Conservation (phyloP, 2,888 invertebrate genomes). For the Acleris cristana region DNA sequence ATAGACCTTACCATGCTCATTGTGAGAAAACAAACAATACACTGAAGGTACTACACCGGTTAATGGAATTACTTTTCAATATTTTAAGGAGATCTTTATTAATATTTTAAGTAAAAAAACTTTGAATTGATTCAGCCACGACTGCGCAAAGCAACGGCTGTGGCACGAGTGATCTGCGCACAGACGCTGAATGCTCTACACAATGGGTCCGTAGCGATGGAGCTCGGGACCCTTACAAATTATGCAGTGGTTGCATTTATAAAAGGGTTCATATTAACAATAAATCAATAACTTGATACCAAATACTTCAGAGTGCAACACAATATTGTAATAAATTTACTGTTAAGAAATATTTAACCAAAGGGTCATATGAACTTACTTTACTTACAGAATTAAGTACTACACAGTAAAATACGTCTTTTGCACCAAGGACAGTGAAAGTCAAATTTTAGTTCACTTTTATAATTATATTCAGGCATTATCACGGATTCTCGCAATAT, state of each 20-base stretch:
- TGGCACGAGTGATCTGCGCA: conserved; percentile 68
- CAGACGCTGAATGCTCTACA: conserved; percentile 61
- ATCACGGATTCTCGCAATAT: not conserved
- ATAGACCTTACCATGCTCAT: conserved; percentile 80
- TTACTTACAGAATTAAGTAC: not conserved
- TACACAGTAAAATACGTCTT: not conserved
- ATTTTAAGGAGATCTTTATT: conserved; percentile 60
- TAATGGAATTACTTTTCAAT: conserved; percentile 66
- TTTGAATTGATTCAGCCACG: conserved; percentile 62
- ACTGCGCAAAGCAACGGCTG: conserved; percentile 67
- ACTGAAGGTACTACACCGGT: conserved; percentile 58
- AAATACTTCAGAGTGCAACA: not conserved
- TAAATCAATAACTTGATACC: conserved; percentile 64
- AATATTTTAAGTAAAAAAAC: conserved; percentile 56
- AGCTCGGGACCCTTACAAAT: conserved; percentile 58
- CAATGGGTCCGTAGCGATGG: conserved; percentile 70
- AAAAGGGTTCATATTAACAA: conserved; percentile 67
- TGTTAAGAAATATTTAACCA: too few species aligned
- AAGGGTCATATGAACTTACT: too few species aligned
- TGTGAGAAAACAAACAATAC: conserved; percentile 74
- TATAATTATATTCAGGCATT: conserved; percentile 1
- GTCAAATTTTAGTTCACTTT: conserved; percentile 1
- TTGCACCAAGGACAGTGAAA: conserved; percentile 23
- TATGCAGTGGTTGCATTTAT: conserved; percentile 57
- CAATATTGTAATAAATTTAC: not conserved